Base-by-base conservation (phyloP, 2,113 vertebrate species). In the Narcine bancroftii region DNA sequence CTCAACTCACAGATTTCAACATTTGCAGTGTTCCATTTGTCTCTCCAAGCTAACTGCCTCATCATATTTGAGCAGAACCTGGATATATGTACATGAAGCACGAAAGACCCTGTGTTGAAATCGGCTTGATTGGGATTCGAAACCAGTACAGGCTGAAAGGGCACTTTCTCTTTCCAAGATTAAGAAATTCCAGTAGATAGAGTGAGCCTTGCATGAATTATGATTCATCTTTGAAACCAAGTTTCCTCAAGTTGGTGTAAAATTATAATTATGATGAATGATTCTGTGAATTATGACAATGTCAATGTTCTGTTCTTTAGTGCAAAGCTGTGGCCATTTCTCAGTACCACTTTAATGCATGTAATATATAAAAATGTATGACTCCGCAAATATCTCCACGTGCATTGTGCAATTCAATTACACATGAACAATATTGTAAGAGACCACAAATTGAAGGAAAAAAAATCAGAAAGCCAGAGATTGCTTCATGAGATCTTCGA, bases 401-500 rank as follows among this genome's bases (percentile, higher is more conserved):
- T 15, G 24, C 26, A 29, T 91, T 69, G 89, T 91, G 89, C 11
- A 69, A 87, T 47, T 21, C 53, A 69, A 36, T 45, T 26, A 11
- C 39, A 91, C 63, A 91, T 91, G 10, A 45, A 47, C 42, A 26
- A 39, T 21, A 69, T 1, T 2, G 19, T 42, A 69, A 69, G 63
- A 17, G 71, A 91, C 60, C 63, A 69, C 65, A 42, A n/a, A 69
- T 42, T n/a, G 63, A 85, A 60, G 81, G 29, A 85, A 85, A 60
- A 87, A 39, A 60, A 19, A 33, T 87, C 53, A 87, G 81, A 87
- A 87, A 60, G 81, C 81, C 17, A 7, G 81, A 7, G 81, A 87
- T 87, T 87, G 81, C 81, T 87, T 87, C 81, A 87, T 39, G 81
- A 87, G 81, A 87, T 87, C 81, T 87, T 87, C n/a, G 81, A 87